Evolutionary conservation across 2,888 invertebrate species (phyloP).

Genomic region (Drosophila trichaetosa): DNA sequence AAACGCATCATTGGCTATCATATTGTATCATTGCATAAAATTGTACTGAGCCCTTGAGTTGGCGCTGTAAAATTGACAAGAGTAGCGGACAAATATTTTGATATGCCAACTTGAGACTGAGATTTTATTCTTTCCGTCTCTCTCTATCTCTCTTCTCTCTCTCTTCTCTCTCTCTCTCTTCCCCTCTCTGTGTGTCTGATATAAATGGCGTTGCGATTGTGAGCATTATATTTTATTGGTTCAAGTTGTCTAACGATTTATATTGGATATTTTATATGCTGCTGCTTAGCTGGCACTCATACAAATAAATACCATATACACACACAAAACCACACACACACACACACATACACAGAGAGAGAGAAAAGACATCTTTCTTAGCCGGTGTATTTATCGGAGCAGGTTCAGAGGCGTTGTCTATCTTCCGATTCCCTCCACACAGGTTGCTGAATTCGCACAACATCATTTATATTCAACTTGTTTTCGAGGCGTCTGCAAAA

Average conservation of each 20-base stretch:
- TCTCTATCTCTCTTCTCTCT: background rate
- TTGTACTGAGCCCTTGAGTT: slow-evolving; percentile 4
- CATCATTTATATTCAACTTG: slow-evolving; percentile 81
- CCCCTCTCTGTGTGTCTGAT: background rate
- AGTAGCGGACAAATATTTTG: slow-evolving; percentile 22
- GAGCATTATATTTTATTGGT: slow-evolving; percentile 70
- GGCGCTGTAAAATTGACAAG: slow-evolving; percentile 17
- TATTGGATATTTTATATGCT: slow-evolving; percentile 69
- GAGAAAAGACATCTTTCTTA: slow-evolving; percentile 59
- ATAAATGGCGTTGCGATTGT: slow-evolving; percentile 50
- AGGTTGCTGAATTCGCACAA: slow-evolving; percentile 61
- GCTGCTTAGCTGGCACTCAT: slow-evolving; percentile 63
- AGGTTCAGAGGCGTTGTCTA: slow-evolving; percentile 34
- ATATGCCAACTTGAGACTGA: slow-evolving; percentile 7
- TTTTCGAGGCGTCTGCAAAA: slow-evolving; percentile 75
- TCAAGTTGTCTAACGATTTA: slow-evolving; percentile 71
- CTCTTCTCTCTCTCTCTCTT: background rate
- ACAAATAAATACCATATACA: slow-evolving; percentile 63
- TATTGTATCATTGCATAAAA: slow-evolving; percentile 5
- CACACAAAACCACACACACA: slow-evolving; percentile 25
- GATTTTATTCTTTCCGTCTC: slow-evolving; percentile 12
- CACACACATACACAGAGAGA: background rate
- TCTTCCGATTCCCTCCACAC: slow-evolving; percentile 6
- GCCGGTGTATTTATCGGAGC: slow-evolving; percentile 42
- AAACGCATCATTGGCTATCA: background rate